Conservation (phyloP, 2,113 vertebrate species). For the Trichomycterus rosablanca region DNA sequence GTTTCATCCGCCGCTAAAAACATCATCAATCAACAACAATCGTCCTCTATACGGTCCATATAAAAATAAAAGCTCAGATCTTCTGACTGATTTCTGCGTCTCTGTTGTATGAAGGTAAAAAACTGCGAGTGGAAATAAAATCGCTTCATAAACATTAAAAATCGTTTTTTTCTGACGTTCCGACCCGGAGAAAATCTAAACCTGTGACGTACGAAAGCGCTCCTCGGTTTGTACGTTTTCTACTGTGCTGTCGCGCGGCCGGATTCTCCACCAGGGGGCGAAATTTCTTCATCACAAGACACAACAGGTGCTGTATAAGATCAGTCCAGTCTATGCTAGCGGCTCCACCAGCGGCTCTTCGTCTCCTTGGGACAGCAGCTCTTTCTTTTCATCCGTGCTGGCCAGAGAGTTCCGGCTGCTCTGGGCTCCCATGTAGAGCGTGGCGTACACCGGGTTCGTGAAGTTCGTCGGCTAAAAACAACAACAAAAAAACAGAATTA, state of each 20-base stretch:
- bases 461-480: conserved; percentile 93
- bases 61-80: conserved; percentile 74
- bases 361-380: conserved; percentile 84
- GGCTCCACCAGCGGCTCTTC: conserved; percentile 86
- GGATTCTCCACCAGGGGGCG: conserved; percentile 50
- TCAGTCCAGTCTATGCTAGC: conserved; percentile 72
- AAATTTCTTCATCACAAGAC: conserved; percentile 55
- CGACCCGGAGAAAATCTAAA: conserved; percentile 80
- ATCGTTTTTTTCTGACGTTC: conserved; percentile 57
- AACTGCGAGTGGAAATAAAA: conserved; percentile 56
- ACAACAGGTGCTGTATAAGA: conserved; percentile 44
- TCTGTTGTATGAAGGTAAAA: conserved; percentile 66
- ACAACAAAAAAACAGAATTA: neutral
- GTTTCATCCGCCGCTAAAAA: conserved; percentile 50
- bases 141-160: conserved; percentile 71
- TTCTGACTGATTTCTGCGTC: conserved; percentile 59
- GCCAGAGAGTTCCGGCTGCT: conserved; percentile 92
- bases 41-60: conserved; percentile 74
- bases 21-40: conserved; percentile 53
- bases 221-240: conserved; percentile 98
- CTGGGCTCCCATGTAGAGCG: conserved; percentile 93
- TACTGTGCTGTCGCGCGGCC: conserved; percentile 77
- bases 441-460: conserved; percentile 95
- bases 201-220: conserved; percentile 99
- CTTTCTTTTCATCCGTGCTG: conserved; percentile 95